Conservation (phyloP, 2,113 vertebrate genomes). For the Tachycineta bicolor region DNA sequence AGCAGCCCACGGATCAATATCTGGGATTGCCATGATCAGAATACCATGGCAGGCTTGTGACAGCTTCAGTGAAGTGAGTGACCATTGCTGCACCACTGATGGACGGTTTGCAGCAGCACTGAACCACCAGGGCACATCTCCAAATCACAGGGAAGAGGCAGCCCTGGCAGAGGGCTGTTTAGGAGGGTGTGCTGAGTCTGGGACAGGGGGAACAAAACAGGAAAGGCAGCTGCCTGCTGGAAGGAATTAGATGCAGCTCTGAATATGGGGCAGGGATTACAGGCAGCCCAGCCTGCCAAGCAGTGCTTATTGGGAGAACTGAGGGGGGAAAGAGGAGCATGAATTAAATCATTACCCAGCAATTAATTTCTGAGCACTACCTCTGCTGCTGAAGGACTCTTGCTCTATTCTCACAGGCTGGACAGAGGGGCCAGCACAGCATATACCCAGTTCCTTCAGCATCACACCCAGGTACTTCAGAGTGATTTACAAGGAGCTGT, state of each 20-base stretch:
- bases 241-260: background rate
- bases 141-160: background rate
- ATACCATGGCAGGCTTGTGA: background rate
- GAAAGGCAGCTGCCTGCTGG: background rate
- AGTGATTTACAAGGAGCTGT: background rate
- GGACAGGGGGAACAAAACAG: background rate
- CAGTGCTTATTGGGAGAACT: background rate
- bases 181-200: background rate
- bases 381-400: background rate
- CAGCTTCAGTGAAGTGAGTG: background rate
- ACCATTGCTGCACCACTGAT: background rate
- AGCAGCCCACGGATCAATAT: background rate
- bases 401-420: background rate
- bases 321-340: background rate
- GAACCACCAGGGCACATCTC: background rate
- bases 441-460: background rate
- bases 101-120: background rate
- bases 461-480: background rate
- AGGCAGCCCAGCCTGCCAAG: background rate
- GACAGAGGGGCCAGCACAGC: background rate
- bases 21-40: background rate
- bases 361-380: background rate
- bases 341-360: background rate
- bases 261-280: background rate
- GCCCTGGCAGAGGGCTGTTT: background rate